Percentiles rank a stretch among this genome's conserved stretches.
phyloP scores from a whole-genome alignment of 2,113 vertebrate genomes.

The Hyaena hyaena region DNA sequence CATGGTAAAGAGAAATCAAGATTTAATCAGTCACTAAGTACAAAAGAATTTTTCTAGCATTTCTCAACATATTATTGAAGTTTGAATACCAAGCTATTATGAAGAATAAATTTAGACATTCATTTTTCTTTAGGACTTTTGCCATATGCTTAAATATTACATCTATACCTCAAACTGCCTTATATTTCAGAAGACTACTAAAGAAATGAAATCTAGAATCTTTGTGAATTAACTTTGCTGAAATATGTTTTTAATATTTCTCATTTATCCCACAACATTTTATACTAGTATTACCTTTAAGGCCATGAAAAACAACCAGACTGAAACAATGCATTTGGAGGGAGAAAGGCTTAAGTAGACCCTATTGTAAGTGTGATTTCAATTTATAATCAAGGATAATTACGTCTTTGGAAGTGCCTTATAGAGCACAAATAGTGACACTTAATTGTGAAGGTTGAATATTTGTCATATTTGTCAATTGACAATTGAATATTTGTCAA shows the following conservation, averaged over 20 bases:
- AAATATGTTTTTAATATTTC: constrained; percentile 43
- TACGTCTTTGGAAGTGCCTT: background rate
- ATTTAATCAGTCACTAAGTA: constrained; percentile 4
- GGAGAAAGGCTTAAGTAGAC: background rate
- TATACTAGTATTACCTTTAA: background rate
- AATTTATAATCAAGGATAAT: background rate
- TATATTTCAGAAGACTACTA: background rate
- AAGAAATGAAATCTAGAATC: background rate
- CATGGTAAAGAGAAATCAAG: background rate
- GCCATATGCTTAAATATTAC: background rate
- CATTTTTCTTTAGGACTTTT: background rate
- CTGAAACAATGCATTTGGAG: background rate
- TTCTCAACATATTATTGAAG: constrained; percentile 36
- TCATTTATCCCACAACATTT: background rate
- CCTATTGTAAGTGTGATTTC: background rate
- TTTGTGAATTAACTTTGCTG: background rate
- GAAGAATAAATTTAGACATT: constrained; percentile 15
- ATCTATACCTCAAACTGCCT: background rate
- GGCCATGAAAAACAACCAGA: background rate
- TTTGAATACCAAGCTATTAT: background rate
- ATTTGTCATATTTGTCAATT: too few species aligned
- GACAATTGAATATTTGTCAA: too few species aligned
- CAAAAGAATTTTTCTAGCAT: background rate
- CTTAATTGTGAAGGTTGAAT: background rate
- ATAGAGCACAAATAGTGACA: background rate